Base-by-base conservation (phyloP, 2,113 vertebrate genomes). In the Mastomys natalensis region DNA sequence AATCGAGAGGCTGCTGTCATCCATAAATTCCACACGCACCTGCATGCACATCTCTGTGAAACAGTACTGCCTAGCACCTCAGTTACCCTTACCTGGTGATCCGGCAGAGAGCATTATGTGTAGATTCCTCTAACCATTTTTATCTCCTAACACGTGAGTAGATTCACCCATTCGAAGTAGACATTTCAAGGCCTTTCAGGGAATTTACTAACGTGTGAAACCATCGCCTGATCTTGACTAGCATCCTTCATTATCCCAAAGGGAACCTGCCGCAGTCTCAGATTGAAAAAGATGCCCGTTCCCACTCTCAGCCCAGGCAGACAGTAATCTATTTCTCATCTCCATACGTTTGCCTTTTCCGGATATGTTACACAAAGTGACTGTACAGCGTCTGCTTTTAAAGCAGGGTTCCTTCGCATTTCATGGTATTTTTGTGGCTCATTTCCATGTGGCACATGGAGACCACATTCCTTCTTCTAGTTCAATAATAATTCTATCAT, bases 161-260 rank as follows among this genome's bases (percentile, higher is more conserved):
- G 76, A 60, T 60, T 60, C 26, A 58, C 19, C 9, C 21, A 82
- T 87, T 95, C 53, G 55, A 89, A 82, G 43, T 60, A 3, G 17
- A 82, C 37, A 87, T 45, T 62, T 37, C 58, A 93, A 85, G 84
- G 16, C 58, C 88, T 93, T 93, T 81, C 37, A 73, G 55, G 74
- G 60, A 94, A 26, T 82, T 43, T 93, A 10, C 43, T 19, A 45
- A 77, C 3, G 62, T 84, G 21, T 90, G 34, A n/a, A 73, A 64
- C 17, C 22, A 77, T 70, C 29, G 34, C 60, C 40, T 70, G 66
- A 89, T 89, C 58, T 17, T 68, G 40, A 68, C 77, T 86, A 74
- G 89, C 48, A 48, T 45, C 34, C 8, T 48, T 64, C 21, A 29
- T 84, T 43, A 43, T 29, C n/a, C 12, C 81, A 62, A 29, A 62